These are phyloP conservation scores for Ptyas mucosa DNA, from an alignment of 2,113 vertebrate species.

Conservation along the genomic window DNA sequence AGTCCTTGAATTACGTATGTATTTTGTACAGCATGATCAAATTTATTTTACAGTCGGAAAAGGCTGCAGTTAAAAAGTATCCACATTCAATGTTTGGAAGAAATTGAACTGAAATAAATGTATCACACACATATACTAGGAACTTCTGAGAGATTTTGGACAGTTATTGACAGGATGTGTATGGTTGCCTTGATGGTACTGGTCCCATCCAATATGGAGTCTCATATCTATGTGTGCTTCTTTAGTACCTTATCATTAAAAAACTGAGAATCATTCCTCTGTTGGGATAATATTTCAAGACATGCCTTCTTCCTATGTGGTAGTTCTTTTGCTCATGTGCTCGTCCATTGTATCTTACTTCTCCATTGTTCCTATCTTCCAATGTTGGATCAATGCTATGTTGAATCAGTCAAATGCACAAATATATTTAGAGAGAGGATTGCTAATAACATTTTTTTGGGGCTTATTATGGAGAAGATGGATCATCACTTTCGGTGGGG, in stretches of 20 bases:
- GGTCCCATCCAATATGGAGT: neutral
- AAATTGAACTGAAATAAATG: neutral
- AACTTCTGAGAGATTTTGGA: neutral
- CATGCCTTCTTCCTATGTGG: neutral
- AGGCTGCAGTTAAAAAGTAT: neutral
- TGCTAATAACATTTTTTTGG: neutral
- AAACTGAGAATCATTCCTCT: neutral
- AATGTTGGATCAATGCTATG: neutral
- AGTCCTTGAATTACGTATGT: neutral
- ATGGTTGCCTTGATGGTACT: neutral
- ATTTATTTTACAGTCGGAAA: neutral
- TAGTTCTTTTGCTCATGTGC: neutral
- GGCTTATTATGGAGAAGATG: neutral
- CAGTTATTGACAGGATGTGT: neutral
- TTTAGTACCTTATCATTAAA: neutral
- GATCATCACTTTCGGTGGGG: neutral
- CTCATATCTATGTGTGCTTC: neutral
- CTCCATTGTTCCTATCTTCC: neutral
- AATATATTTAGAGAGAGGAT: neutral
- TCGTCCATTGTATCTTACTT: neutral
- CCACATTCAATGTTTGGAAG: neutral
- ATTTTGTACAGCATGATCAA: neutral
- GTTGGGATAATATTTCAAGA: neutral
- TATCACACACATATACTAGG: neutral
- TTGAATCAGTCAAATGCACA: neutral